Evolutionary conservation across 2,888 invertebrate genomes (phyloP), one percentile per base, ranked within the genome.

Genomic region (Andricus quercusramuli): DNA sequence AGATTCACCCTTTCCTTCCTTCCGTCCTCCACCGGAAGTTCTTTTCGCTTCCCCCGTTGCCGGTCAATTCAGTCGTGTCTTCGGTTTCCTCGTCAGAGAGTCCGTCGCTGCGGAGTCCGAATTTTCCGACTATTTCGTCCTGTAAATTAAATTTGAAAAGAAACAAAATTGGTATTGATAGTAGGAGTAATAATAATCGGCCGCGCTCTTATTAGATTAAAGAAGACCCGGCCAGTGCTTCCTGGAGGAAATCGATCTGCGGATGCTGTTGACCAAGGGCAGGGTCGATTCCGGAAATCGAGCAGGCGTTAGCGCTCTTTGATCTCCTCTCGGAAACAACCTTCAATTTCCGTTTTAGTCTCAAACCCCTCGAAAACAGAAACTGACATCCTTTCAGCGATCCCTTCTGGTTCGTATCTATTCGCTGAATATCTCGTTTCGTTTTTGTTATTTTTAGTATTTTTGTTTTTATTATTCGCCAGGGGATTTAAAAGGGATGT

Each of bases 11-110:
- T 80, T 83, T 82, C 83, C 78, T 82, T 80, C 77, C 78, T 59
- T 64, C 82, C 84, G 83, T 82, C 68, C 85, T 80, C 82, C 83
- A 82, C 80, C 85, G 83, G 83, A 84, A 84, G 83, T 85, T 87
- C 85, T 85, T 85, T 83, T 85, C 79, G 84, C 84, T 83, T 78
- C 80, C 82, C 84, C 84, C 82, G 87, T 87, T 87, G 88, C 87
- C 87, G 83, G 86, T 85, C 74, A 74, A 74, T 74, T 74, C 74
- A 74, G 74, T 74, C 32, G 51, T 74, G n/a, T 74, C 74, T 51
- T 74, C 51, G 74, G 51, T 74, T n/a, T 74, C 56, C 74, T 74
- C 51, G 74, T 56, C 32, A 37, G 32, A 74, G 74, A 74, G 56
- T 74, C 32, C 32, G 32, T 51, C 74, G 32, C 51, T 32, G 22